Conservation (phyloP, 2,113 vertebrate genomes). For the Erythrolamprus reginae region DNA sequence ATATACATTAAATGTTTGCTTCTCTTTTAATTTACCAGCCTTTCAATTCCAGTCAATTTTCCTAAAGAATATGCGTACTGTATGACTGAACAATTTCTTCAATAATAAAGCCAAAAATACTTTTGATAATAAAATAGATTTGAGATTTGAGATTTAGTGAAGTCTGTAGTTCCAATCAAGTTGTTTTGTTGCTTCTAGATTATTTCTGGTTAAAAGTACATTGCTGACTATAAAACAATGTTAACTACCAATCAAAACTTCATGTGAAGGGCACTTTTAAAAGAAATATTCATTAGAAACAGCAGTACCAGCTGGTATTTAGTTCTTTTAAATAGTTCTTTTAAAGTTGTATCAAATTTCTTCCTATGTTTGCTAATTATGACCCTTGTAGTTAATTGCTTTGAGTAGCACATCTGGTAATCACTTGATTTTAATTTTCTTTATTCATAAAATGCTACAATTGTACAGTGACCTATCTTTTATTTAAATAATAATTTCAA, state of each 20-base stretch:
- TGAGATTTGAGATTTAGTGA: neutral
- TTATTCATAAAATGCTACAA: neutral
- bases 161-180: neutral
- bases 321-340: neutral
- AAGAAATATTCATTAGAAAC: slow-evolving; percentile 3
- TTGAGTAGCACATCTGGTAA: slow-evolving; percentile 6
- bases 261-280: slow-evolving; percentile 3
- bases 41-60: neutral
- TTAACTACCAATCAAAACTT: slow-evolving; percentile 1
- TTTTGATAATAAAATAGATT: slow-evolving; percentile 9
- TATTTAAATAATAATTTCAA: neutral
- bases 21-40: neutral
- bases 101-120: neutral
- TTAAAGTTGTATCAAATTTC: neutral
- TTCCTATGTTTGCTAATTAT: slow-evolving; percentile 5
- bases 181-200: neutral
- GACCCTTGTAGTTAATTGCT: neutral
- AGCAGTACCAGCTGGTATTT: neutral
- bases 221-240: neutral
- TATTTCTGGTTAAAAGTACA: neutral
- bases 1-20: neutral
- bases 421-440: neutral
- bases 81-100: neutral
- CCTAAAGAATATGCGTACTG: rapidly evolving
- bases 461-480: rapidly evolving